Percentiles rank a stretch among this genome's conserved stretches.
phyloP scores from a whole-genome alignment of 2,113 vertebrate species.

The Chaetorhynchus papuensis region DNA sequence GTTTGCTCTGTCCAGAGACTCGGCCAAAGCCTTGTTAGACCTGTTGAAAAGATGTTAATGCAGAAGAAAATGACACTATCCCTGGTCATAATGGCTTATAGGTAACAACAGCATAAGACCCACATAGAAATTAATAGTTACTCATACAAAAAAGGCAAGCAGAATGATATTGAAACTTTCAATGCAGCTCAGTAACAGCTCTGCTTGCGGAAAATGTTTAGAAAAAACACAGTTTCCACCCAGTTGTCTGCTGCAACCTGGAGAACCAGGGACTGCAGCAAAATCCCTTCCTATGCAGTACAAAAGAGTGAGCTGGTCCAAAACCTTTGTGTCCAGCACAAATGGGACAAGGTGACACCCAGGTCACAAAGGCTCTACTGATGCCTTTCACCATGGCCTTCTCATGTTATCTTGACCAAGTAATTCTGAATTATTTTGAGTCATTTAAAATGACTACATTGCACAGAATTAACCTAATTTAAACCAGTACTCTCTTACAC shows the following conservation, averaged over 20 bases:
- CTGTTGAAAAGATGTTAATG: constrained; percentile 57
- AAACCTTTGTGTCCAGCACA: not conserved
- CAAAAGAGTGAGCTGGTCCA: not conserved
- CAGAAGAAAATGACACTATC: not conserved
- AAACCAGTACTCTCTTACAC: not conserved
- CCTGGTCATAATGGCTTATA: not conserved
- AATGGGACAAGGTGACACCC: not conserved
- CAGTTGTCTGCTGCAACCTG: not conserved
- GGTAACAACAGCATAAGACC: not conserved
- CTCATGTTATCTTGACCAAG: not conserved
- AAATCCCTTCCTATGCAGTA: not conserved
- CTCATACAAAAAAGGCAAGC: not conserved
- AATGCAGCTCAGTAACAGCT: not conserved
- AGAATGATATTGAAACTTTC: not conserved
- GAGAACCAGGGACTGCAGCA: not conserved
- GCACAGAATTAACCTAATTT: not conserved
- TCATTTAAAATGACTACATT: not conserved
- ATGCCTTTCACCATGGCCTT: not conserved
- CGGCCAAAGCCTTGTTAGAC: constrained; percentile 89
- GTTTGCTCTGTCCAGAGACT: constrained; percentile 86
- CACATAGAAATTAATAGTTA: not conserved
- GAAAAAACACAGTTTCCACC: not conserved
- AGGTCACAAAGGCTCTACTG: not conserved
- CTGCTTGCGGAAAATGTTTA: not conserved
- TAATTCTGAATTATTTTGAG: not conserved